phyloP scores from a whole-genome alignment of 1,140 invertebrate genomes.

The Microplitis demolitor region DNA sequence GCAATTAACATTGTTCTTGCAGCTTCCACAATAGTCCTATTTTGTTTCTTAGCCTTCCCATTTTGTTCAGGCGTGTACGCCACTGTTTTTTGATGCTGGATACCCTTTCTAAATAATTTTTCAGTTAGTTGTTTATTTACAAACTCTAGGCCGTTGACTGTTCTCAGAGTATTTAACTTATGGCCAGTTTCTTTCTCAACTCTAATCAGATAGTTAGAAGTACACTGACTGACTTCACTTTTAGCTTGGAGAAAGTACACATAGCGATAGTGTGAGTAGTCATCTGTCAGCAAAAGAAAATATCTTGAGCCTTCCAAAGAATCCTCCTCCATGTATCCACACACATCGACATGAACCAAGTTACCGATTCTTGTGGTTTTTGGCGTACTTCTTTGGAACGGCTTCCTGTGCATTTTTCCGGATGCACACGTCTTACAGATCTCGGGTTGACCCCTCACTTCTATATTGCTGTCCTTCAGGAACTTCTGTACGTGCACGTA shows the following conservation, averaged over 20 bases:
- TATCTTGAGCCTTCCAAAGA: conserved; percentile 32
- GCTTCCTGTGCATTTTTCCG: conserved; percentile 24
- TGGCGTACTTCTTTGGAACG: conserved; percentile 13
- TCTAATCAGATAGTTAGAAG: conserved; percentile 24
- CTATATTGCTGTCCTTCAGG: conserved; percentile 39
- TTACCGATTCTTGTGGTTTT: conserved; percentile 14
- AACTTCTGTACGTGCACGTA: conserved; percentile 42
- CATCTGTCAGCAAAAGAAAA: conserved; percentile 36
- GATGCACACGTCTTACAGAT: conserved; percentile 24
- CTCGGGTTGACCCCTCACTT: conserved; percentile 28
- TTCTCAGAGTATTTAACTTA: conserved; percentile 5
- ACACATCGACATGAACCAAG: conserved; percentile 36
- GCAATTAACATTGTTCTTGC: conserved; percentile 48
- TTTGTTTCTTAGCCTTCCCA: conserved; percentile 48
- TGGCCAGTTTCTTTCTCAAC: not conserved
- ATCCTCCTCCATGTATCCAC: conserved; percentile 30
- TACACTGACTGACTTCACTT: conserved; percentile 13
- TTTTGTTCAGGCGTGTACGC: conserved; percentile 53
- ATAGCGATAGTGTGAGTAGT: conserved; percentile 32
- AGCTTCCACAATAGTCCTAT: conserved; percentile 51
- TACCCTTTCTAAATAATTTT: conserved; percentile 8
- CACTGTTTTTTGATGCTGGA: conserved; percentile 32
- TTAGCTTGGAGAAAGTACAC: conserved; percentile 36
- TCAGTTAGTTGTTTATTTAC: conserved; percentile 10
- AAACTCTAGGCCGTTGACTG: conserved; percentile 22